Evolutionary conservation across 2,797 vertebrate species (phyloP).

Genomic region (Merluccius polli): DNA sequence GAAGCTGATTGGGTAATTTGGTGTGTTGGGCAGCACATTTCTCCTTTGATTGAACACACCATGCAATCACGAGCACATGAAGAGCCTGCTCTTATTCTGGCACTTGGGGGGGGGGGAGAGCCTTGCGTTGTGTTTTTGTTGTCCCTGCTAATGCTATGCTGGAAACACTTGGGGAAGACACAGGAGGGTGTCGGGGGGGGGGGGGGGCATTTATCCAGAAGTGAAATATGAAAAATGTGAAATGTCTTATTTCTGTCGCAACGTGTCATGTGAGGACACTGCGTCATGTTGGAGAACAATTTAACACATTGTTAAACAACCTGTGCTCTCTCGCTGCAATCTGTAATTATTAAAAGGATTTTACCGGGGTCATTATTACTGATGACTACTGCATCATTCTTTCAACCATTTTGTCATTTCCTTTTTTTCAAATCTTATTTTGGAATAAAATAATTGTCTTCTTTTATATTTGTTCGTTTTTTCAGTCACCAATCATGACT

Average conservation of each 20-base stretch:
- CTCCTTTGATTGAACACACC: conserved; percentile 30
- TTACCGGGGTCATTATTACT: too few species aligned
- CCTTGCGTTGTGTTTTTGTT: conserved; percentile 21
- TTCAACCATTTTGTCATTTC: too few species aligned
- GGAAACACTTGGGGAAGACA: neutral
- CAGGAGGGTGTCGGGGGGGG: neutral
- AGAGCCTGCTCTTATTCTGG: conserved; percentile 38
- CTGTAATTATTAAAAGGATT: neutral
- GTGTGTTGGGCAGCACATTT: conserved; percentile 18
- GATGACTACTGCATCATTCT: too few species aligned
- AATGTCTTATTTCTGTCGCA: neutral
- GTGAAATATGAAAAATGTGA: neutral
- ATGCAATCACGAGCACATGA: conserved; percentile 38
- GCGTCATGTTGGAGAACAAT: too few species aligned
- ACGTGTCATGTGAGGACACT: too few species aligned
- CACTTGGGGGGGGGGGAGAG: conserved; percentile 27
- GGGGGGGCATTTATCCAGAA: neutral
- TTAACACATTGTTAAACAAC: too few species aligned
- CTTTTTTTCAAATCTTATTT: too few species aligned
- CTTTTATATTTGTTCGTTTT: neutral
- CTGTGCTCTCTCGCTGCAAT: too few species aligned
- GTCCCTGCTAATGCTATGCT: conserved; percentile 7
- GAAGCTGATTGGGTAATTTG: conserved; percentile 40
- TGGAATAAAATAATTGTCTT: neutral
- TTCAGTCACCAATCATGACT: neutral